Conservation (phyloP, 2,888 invertebrate species). For the Cephus pulcher region DNA sequence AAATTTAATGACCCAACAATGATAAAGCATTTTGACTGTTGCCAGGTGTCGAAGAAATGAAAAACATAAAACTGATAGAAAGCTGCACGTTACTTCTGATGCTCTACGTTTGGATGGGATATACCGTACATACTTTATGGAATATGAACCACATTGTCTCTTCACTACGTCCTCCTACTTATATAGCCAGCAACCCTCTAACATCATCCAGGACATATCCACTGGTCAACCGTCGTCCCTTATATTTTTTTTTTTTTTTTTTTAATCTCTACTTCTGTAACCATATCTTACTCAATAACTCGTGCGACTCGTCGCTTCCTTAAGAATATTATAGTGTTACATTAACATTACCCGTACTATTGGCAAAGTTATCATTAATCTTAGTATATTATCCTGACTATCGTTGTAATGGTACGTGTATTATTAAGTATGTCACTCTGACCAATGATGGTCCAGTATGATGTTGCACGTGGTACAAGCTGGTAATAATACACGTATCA, state of each 20-base stretch:
- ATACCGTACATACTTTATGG: background rate
- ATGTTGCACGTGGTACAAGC: background rate
- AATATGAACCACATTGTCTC: background rate
- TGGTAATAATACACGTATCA: background rate
- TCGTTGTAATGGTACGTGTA: background rate
- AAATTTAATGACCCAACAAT: background rate
- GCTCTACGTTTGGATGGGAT: background rate
- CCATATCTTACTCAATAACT: constrained; percentile 4
- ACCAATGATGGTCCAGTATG: background rate
- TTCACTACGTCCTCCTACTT: background rate
- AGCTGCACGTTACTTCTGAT: background rate
- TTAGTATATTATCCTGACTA: background rate
- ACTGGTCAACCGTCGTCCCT: background rate
- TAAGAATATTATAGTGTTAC: background rate
- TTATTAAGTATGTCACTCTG: background rate
- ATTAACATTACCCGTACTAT: background rate
- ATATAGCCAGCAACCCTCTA: background rate
- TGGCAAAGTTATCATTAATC: background rate
- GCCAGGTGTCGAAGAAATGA: background rate
- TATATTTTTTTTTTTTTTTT: background rate
- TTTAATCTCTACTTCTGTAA: constrained; percentile 1
- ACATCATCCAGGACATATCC: background rate
- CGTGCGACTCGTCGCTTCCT: background rate
- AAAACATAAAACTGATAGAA: background rate
- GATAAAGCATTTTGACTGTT: background rate